phyloP scores from a whole-genome alignment of 2,888 invertebrate genomes.

The Ophion costatus region DNA sequence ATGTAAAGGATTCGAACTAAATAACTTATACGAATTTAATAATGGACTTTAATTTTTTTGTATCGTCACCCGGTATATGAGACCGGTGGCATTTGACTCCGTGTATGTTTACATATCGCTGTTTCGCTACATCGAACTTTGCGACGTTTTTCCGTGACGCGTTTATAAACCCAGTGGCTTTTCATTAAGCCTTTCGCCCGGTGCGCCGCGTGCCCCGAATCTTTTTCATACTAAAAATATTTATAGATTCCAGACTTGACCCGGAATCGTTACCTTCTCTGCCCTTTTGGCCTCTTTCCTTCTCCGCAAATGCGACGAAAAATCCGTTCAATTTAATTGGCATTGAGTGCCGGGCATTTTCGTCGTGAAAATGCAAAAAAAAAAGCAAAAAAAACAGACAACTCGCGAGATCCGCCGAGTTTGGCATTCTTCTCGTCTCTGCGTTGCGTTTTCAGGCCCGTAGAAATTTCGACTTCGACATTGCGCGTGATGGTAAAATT shows the following conservation, averaged over 20 bases:
- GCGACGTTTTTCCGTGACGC: slow-evolving; percentile 26
- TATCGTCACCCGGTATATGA: not conserved
- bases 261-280: not conserved
- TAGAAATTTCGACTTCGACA: too few species aligned
- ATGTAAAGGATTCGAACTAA: too few species aligned
- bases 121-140: slow-evolving; percentile 6
- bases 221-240: slow-evolving; percentile 32
- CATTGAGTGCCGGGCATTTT: slow-evolving; percentile 17
- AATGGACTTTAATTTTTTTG: too few species aligned
- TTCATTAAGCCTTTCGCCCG: slow-evolving; percentile 22
- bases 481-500: too few species aligned
- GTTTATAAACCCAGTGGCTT: slow-evolving; percentile 14
- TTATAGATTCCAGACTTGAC: slow-evolving; percentile 22
- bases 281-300: not conserved
- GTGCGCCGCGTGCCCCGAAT: slow-evolving; percentile 17
- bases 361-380: not conserved
- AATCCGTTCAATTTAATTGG: slow-evolving; percentile 30
- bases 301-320: not conserved
- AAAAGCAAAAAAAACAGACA: not conserved
- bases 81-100: not conserved
- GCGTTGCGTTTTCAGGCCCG: too few species aligned
- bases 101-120: slow-evolving; percentile 9
- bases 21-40: too few species aligned
- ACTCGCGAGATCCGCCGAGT: too few species aligned
- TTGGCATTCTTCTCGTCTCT: too few species aligned